Base-by-base conservation (phyloP, 92 coral and sea anemone genomes). In the Anthopleura xanthogrammica region DNA sequence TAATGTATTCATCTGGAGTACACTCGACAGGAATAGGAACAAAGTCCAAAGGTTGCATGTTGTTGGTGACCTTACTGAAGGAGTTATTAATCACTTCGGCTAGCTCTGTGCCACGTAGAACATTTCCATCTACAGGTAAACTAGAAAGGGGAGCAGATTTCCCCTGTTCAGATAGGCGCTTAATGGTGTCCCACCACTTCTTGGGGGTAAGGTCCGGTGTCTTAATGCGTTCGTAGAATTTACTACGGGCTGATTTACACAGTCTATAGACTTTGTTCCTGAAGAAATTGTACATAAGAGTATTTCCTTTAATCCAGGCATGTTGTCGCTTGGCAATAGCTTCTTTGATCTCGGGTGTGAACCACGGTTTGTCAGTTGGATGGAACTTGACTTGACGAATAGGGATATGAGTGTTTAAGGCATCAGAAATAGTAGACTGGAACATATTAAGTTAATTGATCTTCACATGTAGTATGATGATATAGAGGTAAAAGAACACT, bases 141-240 rank as follows among this genome's bases (percentile, higher is more conserved):
- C 68, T 80, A 43, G 85, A 77, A 19, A 60, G 48, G 3, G 71
- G 20, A 8, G 71, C 10, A 14, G 79, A 7, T 60, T 85, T 48
- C 14, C 84, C 42, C 41, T 72, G 72, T 16, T 85, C 91, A 12
- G 87, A 84, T 80, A 88, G 55, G 7, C 55, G 83, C 42, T 88
- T 88, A 41, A 88, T 88, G 76, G 23, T 54, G 62, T 88, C 55
- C 83, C 88, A 88, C 91, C 91, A 88, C 65, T 88, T 88, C 19
- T 83, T 78, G 22, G 87, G 87, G 64, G 65, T 76, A 39, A 75
- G 43, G 14, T 84, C 60, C 50, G 39, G 82, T 48, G 50, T 84
- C 54, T 72, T 72, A 36, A 65, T 55, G 80, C 8, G 52, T 8
- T 48, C 5, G 70, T 55, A 62, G 19, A 58, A 58, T 3, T 58